Evolutionary conservation across 2,113 vertebrate genomes (phyloP).

Genomic region (Progne subis): DNA sequence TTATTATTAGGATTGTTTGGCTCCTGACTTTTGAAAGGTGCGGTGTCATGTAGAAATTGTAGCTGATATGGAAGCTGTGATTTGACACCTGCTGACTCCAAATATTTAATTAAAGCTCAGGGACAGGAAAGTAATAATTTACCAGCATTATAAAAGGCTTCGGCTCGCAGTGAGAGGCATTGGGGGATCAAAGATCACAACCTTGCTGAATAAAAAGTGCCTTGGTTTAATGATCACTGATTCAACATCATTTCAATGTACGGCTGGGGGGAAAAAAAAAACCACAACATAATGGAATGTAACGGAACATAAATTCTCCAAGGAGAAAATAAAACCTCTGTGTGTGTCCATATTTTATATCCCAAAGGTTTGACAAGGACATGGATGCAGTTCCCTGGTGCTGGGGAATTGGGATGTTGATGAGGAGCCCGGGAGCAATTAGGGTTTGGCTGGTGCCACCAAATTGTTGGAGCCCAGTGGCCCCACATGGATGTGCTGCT

Average conservation of each 20-base stretch:
- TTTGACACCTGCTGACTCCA: conserved; percentile 14
- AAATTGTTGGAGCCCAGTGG: background rate
- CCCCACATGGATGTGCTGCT: background rate
- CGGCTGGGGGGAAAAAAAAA: background rate
- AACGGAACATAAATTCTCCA: conserved; percentile 64
- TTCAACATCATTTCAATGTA: conserved; percentile 41
- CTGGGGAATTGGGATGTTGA: background rate
- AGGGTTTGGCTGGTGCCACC: background rate
- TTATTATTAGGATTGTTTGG: background rate
- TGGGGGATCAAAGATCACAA: conserved; percentile 13
- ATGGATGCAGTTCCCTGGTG: background rate
- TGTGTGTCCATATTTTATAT: conserved; percentile 21
- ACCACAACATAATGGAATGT: conserved; percentile 11
- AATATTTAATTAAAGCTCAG: conserved; percentile 24
- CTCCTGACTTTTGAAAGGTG: background rate
- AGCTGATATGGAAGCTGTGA: background rate
- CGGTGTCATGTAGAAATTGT: background rate
- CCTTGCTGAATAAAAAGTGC: conserved; percentile 27
- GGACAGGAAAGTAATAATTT: background rate
- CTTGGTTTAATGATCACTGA: conserved; percentile 21
- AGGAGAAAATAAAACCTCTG: conserved; percentile 57
- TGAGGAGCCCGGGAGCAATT: background rate
- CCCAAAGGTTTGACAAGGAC: conserved; percentile 58
- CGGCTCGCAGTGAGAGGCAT: background rate
- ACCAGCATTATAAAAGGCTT: conserved; percentile 1